These are phyloP conservation scores for Hypsibius dujardini DNA, from an alignment of 1,140 invertebrate genomes.

Conservation along the genomic window DNA sequence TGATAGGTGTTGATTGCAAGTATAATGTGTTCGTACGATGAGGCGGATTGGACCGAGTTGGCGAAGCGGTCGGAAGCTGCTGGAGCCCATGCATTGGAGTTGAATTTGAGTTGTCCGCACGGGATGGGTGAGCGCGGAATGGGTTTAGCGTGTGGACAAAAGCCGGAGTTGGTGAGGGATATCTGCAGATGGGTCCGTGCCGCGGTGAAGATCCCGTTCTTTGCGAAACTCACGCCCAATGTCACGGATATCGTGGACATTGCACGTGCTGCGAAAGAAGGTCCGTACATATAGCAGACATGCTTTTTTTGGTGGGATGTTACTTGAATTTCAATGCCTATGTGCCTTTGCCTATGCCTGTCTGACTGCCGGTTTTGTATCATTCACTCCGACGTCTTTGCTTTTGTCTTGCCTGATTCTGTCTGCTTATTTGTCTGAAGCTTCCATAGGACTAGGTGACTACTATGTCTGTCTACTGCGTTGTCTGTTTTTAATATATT, in stretches of 20 bases:
- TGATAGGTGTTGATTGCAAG: slow-evolving; percentile 74
- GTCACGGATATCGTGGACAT: slow-evolving; percentile 80
- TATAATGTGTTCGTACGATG: slow-evolving; percentile 81
- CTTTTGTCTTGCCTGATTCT: too few relatives aligned
- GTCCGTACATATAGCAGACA: slow-evolving; percentile 33
- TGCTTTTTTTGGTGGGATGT: slow-evolving; percentile 16
- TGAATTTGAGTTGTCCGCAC: slow-evolving; percentile 93
- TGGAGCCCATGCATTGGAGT: slow-evolving; percentile 79
- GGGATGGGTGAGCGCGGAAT: slow-evolving; percentile 95
- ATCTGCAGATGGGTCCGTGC: slow-evolving; percentile 75
- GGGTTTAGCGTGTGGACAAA: slow-evolving; percentile 86
- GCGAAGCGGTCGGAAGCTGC: slow-evolving; percentile 54
- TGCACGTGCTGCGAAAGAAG: slow-evolving; percentile 71
- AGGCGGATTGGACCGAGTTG: slow-evolving; percentile 69
- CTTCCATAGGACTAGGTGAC: too few relatives aligned
- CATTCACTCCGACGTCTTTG: too few relatives aligned
- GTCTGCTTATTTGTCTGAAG: too few relatives aligned
- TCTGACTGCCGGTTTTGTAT: too few relatives aligned
- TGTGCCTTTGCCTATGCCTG: too few relatives aligned
- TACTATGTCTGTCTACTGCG: too few relatives aligned
- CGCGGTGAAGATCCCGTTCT: slow-evolving; percentile 81
- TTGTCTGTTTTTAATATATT: too few relatives aligned
- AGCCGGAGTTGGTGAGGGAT: slow-evolving; percentile 62
- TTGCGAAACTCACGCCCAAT: slow-evolving; percentile 92
- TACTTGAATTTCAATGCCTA: too few relatives aligned